Evolutionary conservation across 2,113 vertebrate genomes (phyloP).

Genomic region (Dromaius novaehollandiae): DNA sequence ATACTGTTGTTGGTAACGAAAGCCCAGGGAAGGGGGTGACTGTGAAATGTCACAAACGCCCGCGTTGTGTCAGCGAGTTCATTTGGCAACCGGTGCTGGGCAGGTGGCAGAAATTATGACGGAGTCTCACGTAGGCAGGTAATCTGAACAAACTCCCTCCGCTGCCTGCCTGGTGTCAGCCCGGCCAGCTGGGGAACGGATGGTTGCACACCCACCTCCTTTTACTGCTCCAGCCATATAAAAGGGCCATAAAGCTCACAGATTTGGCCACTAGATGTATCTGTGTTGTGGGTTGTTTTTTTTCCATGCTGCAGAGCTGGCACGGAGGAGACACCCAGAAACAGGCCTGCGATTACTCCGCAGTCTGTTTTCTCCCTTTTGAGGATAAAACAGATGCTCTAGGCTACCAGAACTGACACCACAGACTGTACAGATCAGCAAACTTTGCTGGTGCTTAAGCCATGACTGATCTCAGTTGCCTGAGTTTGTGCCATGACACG

Average conservation of each 20-base stretch:
- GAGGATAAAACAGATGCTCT: not conserved
- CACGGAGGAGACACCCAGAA: not conserved
- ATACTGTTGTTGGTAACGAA: not conserved
- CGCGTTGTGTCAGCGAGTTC: not conserved
- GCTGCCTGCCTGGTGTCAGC: not conserved
- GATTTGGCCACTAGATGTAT: rapidly evolving
- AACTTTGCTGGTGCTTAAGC: not conserved
- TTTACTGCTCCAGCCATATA: too few species aligned
- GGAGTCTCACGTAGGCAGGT: not conserved
- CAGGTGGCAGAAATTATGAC: not conserved
- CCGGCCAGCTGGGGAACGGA: not conserved
- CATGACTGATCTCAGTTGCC: rapidly evolving
- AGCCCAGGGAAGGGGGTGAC: not conserved
- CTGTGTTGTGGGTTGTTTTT: rapidly evolving
- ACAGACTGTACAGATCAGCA: not conserved
- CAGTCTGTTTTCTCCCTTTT: not conserved
- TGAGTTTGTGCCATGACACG: rapidly evolving
- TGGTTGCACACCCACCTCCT: not conserved
- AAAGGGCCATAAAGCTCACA: not conserved
- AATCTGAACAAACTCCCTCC: not conserved
- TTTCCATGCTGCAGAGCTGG: not conserved
- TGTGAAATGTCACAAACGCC: not conserved
- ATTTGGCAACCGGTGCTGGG: not conserved
- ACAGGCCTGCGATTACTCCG: not conserved
- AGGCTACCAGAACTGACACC: not conserved